These are phyloP conservation scores for Engystomops pustulosus DNA, from an alignment of 2,113 vertebrate genomes.

Conservation along the genomic window DNA sequence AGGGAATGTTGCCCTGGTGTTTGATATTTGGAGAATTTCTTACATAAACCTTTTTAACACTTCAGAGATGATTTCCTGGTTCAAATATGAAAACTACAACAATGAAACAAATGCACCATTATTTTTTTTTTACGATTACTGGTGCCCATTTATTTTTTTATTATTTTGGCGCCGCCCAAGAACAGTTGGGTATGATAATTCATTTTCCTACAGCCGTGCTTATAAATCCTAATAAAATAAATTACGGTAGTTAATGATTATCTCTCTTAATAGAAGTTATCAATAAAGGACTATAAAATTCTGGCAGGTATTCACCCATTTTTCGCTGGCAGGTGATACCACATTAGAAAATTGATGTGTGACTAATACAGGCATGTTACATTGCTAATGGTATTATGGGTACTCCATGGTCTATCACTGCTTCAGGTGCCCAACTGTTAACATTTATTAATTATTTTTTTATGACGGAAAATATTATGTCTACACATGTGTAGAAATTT, in stretches of 20 bases:
- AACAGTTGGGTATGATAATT: background rate
- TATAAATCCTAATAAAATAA: background rate
- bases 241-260: background rate
- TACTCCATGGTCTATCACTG: background rate
- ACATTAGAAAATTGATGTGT: background rate
- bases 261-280: background rate
- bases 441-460: too few relatives aligned
- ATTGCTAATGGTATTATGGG: background rate
- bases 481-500: background rate
- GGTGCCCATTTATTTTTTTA: background rate
- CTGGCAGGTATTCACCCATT: too few relatives aligned
- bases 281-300: background rate
- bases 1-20: too few relatives aligned
- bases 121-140: too few relatives aligned
- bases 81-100: too few relatives aligned
- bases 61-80: too few relatives aligned
- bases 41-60: too few relatives aligned
- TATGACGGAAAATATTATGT: background rate
- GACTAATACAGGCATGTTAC: background rate
- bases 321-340: background rate
- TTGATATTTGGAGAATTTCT: too few relatives aligned
- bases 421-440: background rate
- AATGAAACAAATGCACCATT: too few relatives aligned
- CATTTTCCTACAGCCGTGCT: background rate
- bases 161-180: background rate